These are phyloP conservation scores for Leptothorax acervorum DNA, from an alignment of 2,888 invertebrate species.

Conservation along the genomic window DNA sequence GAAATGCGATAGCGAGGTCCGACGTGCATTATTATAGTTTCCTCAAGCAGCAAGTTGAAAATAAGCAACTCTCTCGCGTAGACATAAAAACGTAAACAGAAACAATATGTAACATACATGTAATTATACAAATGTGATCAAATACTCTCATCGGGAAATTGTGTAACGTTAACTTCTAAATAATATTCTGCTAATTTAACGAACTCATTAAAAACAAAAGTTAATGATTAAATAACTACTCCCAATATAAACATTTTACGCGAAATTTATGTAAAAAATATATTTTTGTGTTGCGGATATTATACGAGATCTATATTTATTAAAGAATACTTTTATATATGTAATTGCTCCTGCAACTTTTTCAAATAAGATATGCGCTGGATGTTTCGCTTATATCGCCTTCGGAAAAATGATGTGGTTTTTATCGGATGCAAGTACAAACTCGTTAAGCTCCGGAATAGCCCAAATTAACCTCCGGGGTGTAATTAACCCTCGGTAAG, in stretches of 20 bases:
- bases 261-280: neutral
- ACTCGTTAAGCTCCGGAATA: constrained; percentile 52
- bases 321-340: neutral
- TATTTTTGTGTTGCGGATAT: neutral
- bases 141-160: neutral
- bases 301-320: neutral
- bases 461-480: constrained; percentile 39
- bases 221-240: neutral
- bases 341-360: neutral
- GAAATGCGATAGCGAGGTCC: constrained; percentile 29
- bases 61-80: neutral
- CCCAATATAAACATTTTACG: neutral
- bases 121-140: neutral
- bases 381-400: neutral
- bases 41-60: constrained; percentile 2
- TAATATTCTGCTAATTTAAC: neutral
- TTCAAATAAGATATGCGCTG: neutral
- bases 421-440: constrained; percentile 22
- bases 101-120: neutral
- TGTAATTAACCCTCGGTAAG: constrained; percentile 42
- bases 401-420: constrained; percentile 11
- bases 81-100: neutral
- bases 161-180: neutral
- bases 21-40: constrained; percentile 9
- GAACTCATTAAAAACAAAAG: neutral